phyloP scores from a whole-genome alignment of 2,113 vertebrate species.

The Catharus minimus region DNA sequence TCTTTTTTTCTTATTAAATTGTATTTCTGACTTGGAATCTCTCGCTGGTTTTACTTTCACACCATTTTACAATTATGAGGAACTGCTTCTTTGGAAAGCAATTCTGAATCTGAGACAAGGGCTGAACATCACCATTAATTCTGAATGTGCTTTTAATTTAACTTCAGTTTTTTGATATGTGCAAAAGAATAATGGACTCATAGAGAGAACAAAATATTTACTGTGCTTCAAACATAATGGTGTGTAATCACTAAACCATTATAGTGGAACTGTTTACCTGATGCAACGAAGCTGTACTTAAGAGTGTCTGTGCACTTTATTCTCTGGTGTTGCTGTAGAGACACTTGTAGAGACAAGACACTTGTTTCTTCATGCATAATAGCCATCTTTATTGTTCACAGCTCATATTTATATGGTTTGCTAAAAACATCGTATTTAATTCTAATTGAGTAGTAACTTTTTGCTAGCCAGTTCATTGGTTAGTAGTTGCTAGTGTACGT shows the following conservation, averaged over 20 bases:
- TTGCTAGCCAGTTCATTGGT: not conserved
- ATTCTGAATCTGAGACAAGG: not conserved
- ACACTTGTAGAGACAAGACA: not conserved
- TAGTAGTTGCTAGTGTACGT: not conserved
- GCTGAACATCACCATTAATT: not conserved
- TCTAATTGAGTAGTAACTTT: not conserved
- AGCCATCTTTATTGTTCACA: not conserved
- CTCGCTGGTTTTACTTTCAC: no score
- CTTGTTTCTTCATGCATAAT: not conserved
- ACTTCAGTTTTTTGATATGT: not conserved
- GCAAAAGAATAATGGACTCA: not conserved
- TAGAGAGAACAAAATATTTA: not conserved
- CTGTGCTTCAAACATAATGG: not conserved
- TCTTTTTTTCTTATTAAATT: no score
- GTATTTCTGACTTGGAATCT: no score
- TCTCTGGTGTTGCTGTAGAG: not conserved
- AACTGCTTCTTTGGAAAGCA: slow-evolving; percentile 12
- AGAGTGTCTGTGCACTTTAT: not conserved
- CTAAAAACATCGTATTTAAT: not conserved
- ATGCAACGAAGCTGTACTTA: not conserved
- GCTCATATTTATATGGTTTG: not conserved
- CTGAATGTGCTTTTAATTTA: not conserved
- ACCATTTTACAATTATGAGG: not conserved
- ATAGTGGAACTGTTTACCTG: not conserved
- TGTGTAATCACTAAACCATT: not conserved